Evolutionary conservation across 2,113 vertebrate genomes (phyloP).

Genomic region (Columba janthina): DNA sequence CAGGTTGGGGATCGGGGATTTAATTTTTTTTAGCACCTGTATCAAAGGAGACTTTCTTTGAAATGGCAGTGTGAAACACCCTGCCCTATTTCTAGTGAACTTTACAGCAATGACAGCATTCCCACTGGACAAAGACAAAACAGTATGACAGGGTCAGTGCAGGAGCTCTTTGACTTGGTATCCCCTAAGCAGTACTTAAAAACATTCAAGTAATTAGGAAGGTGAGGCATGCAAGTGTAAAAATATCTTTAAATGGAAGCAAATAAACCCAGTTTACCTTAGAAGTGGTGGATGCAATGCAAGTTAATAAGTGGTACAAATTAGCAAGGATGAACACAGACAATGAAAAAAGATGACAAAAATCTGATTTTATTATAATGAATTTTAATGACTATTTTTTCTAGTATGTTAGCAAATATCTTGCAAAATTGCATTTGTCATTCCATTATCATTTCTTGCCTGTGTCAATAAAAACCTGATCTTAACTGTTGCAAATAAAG

Average conservation of each 20-base stretch:
- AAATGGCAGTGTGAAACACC: conserved; percentile 2
- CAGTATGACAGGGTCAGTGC: neutral
- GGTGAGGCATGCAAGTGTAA: neutral
- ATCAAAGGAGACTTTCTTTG: conserved; percentile 46
- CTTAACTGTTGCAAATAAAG: neutral
- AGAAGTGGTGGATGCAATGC: neutral
- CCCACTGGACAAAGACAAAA: neutral
- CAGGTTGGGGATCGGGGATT: neutral
- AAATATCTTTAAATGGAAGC: neutral
- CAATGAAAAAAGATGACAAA: neutral
- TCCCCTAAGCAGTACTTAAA: neutral
- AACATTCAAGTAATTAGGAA: neutral
- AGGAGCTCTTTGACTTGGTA: neutral
- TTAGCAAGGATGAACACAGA: neutral
- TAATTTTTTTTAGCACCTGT: conserved; percentile 16
- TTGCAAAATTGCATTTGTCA: neutral
- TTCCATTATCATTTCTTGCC: neutral
- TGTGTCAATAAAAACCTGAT: neutral
- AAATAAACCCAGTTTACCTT: neutral
- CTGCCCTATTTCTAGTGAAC: conserved; percentile 1
- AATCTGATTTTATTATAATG: neutral
- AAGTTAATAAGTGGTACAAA: neutral
- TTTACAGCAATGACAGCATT: neutral
- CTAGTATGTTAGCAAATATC: neutral
- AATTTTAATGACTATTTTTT: neutral